Evolutionary conservation across 2,797 vertebrate genomes (phyloP).

Genomic region (Pangasius sanitwongsei): DNA sequence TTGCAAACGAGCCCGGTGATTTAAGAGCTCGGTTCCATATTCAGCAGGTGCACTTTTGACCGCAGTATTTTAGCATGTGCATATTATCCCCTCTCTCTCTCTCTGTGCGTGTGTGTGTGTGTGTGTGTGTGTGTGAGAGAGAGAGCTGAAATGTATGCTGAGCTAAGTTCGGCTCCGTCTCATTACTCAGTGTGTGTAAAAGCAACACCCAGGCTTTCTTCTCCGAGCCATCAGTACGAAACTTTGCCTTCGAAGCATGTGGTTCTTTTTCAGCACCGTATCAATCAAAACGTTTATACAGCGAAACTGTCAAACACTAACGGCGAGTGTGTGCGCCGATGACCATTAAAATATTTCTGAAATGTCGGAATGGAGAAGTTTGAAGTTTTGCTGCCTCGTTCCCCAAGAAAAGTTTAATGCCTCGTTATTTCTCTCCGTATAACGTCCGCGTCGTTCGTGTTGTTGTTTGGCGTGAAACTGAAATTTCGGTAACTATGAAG

Average conservation of each 20-base stretch:
- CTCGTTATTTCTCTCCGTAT: background rate
- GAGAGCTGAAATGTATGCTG: conserved; percentile 13
- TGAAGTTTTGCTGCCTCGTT: conserved; percentile 9
- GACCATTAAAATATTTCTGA: conserved; percentile 39
- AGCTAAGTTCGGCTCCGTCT: conserved; percentile 29
- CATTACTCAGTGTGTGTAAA: conserved; percentile 36
- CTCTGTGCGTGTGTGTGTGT: conserved; percentile 20
- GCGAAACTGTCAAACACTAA: conserved; percentile 41
- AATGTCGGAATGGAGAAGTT: conserved; percentile 35
- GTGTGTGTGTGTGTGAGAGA: conserved; percentile 18
- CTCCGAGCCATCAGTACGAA: conserved; percentile 11
- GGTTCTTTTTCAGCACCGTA: conserved; percentile 40
- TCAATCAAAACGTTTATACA: conserved; percentile 43
- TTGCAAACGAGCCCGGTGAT: conserved; percentile 46
- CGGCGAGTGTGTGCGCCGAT: background rate
- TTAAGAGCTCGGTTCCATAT: conserved; percentile 27
- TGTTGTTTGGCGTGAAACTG: background rate
- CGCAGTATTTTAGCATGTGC: conserved; percentile 34
- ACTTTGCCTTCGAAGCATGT: conserved; percentile 25
- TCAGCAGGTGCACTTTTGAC: conserved; percentile 50
- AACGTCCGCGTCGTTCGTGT: background rate
- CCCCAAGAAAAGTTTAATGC: background rate
- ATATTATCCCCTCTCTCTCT: conserved; percentile 6
- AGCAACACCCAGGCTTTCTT: conserved; percentile 40
- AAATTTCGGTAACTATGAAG: background rate